These are phyloP conservation scores for Sarcophaga carnaria DNA, from an alignment of 2,888 invertebrate species.

Conservation along the genomic window DNA sequence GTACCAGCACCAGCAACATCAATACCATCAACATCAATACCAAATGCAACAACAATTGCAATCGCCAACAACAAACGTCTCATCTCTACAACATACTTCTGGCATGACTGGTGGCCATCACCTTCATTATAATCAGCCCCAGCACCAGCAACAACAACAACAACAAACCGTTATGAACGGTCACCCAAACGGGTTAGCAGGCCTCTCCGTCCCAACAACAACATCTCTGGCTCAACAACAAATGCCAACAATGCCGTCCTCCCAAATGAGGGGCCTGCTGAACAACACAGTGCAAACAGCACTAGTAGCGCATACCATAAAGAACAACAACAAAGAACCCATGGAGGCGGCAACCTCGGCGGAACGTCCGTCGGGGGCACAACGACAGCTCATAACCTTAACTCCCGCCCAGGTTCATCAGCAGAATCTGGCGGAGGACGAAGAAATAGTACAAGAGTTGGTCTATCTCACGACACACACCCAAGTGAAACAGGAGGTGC, in stretches of 20 bases:
- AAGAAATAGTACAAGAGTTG: conserved; percentile 60
- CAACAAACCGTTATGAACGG: conserved; percentile 83
- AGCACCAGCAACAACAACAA: conserved; percentile 79
- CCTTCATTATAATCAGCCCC: conserved; percentile 77
- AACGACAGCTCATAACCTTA: conserved; percentile 55
- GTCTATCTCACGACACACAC: conserved; percentile 19
- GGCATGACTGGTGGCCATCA: conserved; percentile 68
- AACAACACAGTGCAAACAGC: conserved; percentile 87
- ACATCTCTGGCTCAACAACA: conserved; percentile 84
- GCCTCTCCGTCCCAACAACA: conserved; percentile 93
- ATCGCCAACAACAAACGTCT: conserved; percentile 75
- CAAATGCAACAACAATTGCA: conserved; percentile 76
- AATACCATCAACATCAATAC: conserved; percentile 72
- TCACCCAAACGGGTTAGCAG: conserved; percentile 98
- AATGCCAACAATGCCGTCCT: conserved; percentile 84
- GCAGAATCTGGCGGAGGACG: conserved; percentile 40
- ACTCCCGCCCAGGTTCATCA: conserved; percentile 61
- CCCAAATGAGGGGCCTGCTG: conserved; percentile 96
- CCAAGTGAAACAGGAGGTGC: conserved; percentile 52
- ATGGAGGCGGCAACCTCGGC: conserved; percentile 82
- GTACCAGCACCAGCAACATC: conserved; percentile 73
- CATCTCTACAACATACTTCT: conserved; percentile 75
- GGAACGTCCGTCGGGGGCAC: conserved; percentile 71
- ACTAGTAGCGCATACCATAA: conserved; percentile 74
- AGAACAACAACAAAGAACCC: conserved; percentile 74